These are phyloP conservation scores for Luehdorfia chinensis DNA, from an alignment of 1,140 invertebrate species.

Conservation along the genomic window DNA sequence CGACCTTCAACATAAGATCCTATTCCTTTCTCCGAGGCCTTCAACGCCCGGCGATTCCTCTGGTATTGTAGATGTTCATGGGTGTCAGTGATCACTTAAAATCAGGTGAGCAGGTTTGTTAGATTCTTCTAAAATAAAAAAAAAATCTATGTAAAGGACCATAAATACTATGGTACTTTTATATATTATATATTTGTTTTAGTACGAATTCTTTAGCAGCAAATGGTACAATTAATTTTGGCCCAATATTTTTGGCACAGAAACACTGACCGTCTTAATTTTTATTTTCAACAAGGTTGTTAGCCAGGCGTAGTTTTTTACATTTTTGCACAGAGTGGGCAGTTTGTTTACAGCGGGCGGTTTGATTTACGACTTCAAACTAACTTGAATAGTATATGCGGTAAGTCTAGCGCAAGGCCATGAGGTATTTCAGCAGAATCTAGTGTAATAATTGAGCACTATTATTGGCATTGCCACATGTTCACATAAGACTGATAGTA, in stretches of 20 bases:
- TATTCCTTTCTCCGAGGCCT: no score
- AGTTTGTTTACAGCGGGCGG: conserved; percentile 51
- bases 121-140: no score
- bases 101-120: no score
- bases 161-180: no score
- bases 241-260: conserved; percentile 31
- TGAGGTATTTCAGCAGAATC: conserved; percentile 36
- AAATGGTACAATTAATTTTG: conserved; percentile 13
- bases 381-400: conserved; percentile 34
- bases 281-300: conserved; percentile 39
- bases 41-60: no score
- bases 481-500: not conserved
- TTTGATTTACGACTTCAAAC: conserved; percentile 49
- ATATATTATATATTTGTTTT: no score
- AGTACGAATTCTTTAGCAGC: conserved; percentile 2
- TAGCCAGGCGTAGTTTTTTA: conserved; percentile 33
- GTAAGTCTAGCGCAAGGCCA: conserved; percentile 38
- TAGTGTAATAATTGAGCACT: conserved; percentile 24
- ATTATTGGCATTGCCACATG: conserved; percentile 7
- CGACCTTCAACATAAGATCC: no score
- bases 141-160: no score
- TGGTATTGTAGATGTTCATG: no score
- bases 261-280: conserved; percentile 24
- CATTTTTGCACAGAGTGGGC: conserved; percentile 50
- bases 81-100: no score